Evolutionary conservation across 37 sponge, comb jelly and placozoan genomes (phyloP).

Genomic region (Mnemiopsis leidyi): DNA sequence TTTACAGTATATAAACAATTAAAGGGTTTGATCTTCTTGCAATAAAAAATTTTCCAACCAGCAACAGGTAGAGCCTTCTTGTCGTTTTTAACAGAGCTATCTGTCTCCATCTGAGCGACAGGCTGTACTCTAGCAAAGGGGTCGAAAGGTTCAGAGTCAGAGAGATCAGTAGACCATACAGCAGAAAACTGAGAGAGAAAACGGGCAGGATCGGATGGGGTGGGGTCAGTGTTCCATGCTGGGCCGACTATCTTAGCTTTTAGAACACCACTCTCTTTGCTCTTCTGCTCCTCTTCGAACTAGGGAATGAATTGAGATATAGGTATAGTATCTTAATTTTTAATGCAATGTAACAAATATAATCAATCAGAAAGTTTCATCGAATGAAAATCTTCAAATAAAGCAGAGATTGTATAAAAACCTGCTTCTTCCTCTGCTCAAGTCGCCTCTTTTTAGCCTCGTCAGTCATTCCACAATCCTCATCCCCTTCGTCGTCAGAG

Average conservation of each 20-base stretch:
- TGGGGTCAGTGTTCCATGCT: neutral
- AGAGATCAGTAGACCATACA: constrained; percentile 5
- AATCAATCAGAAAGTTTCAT: neutral
- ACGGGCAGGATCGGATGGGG: neutral
- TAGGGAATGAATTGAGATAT: neutral
- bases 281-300: constrained; percentile 63
- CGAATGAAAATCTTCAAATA: neutral
- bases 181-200: neutral
- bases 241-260: constrained; percentile 56
- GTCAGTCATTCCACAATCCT: constrained; percentile 70
- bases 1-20: no score
- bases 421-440: constrained; percentile 9
- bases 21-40: neutral
- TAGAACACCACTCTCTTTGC: constrained; percentile 27
- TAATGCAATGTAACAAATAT: neutral
- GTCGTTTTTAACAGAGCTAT: neutral
- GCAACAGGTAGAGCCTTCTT: neutral
- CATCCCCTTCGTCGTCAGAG: constrained; percentile 91
- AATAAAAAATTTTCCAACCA: no score
- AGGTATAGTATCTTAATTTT: no score
- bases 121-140: constrained; percentile 34
- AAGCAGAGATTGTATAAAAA: no score
- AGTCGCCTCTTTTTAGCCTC: constrained; percentile 1
- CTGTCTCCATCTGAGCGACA: constrained; percentile 56
- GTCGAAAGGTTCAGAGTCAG: neutral